phyloP scores from a whole-genome alignment of 2,888 invertebrate genomes.

The Coleophora deauratella region DNA sequence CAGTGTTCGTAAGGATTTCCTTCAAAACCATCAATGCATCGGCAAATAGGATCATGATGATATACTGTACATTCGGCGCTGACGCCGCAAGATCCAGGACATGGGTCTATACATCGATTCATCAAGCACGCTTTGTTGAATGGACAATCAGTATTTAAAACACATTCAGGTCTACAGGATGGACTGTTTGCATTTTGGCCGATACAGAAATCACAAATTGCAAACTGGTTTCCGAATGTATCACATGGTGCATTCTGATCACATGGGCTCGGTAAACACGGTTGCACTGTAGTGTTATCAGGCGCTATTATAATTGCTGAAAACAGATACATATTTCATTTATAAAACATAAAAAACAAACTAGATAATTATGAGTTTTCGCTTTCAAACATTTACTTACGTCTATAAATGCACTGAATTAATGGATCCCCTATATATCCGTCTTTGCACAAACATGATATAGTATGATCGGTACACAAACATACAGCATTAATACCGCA shows the following conservation, averaged over 20 bases:
- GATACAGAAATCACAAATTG: constrained; percentile 85
- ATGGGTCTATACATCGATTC: constrained; percentile 84
- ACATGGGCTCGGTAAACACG: constrained; percentile 87
- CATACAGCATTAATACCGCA: constrained; percentile 90
- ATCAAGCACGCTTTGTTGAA: constrained; percentile 84
- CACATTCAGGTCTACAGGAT: constrained; percentile 87
- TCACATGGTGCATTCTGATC: constrained; percentile 79
- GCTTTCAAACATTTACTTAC: constrained; percentile 39
- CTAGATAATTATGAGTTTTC: background rate
- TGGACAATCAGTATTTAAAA: constrained; percentile 85
- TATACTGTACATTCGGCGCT: constrained; percentile 82
- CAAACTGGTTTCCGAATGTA: constrained; percentile 81
- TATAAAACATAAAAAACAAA: background rate
- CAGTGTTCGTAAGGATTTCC: constrained; percentile 89
- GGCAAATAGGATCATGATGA: constrained; percentile 82
- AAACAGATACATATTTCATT: constrained; percentile 21
- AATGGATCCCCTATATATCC: constrained; percentile 88
- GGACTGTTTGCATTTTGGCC: constrained; percentile 80
- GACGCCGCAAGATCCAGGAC: constrained; percentile 85
- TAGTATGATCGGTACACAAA: constrained; percentile 84
- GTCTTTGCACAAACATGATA: constrained; percentile 85
- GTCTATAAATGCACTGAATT: constrained; percentile 78
- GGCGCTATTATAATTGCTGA: constrained; percentile 67
- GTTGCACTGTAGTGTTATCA: constrained; percentile 77
- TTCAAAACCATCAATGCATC: constrained; percentile 77